Percentiles rank a stretch among this genome's conserved stretches.
phyloP scores from a whole-genome alignment of 2,797 vertebrate species.

The Carduelis carduelis region DNA sequence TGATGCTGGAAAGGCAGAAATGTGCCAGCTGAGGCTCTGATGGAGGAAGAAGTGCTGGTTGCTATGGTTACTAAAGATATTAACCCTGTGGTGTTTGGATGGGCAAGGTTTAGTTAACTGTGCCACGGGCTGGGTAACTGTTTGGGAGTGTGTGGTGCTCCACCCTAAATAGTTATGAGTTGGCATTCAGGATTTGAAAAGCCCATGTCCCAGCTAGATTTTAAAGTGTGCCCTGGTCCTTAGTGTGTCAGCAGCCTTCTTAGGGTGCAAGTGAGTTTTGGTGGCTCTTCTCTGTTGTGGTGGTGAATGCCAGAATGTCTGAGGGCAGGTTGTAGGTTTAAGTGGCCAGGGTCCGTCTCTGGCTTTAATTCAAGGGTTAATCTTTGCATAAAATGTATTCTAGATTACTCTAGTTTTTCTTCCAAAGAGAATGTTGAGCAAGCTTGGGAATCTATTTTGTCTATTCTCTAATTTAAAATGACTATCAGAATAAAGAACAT shows the following conservation, averaged over 20 bases:
- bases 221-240: not conserved
- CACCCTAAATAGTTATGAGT: not conserved
- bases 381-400: not conserved
- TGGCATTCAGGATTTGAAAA: not conserved
- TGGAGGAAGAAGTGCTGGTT: slow-evolving; percentile 40
- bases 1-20: not conserved
- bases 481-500: not conserved
- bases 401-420: not conserved
- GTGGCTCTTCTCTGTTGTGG: not conserved
- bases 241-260: not conserved
- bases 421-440: not conserved
- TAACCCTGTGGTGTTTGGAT: slow-evolving; percentile 25
- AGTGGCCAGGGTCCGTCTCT: not conserved
- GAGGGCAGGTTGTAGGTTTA: not conserved
- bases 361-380: not conserved
- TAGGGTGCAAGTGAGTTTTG: not conserved
- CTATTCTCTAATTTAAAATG: not conserved
- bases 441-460: not conserved
- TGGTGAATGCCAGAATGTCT: not conserved
- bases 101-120: not conserved
- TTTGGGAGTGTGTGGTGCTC: not conserved
- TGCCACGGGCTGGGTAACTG: not conserved
- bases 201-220: not conserved
- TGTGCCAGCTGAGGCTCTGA: slow-evolving; percentile 19
- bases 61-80: slow-evolving; percentile 42